Evolutionary conservation across 2,888 invertebrate species (phyloP).

Genomic region (Sclerodermus sp.): DNA sequence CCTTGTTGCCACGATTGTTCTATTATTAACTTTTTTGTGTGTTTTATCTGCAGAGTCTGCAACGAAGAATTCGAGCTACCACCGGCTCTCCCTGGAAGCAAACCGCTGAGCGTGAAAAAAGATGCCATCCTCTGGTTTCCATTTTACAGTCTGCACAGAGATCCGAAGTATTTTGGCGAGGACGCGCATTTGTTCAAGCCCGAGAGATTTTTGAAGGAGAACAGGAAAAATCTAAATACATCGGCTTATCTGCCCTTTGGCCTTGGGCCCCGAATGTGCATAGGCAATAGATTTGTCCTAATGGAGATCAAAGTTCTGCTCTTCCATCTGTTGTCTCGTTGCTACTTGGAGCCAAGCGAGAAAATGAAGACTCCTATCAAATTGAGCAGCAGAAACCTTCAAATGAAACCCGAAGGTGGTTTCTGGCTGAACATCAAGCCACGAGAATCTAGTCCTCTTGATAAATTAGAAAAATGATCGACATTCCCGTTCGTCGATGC

Average conservation of each 20-base stretch:
- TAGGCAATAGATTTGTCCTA: constrained; percentile 42
- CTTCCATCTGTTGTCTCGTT: constrained; percentile 31
- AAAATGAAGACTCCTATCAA: constrained; percentile 30
- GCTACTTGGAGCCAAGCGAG: constrained; percentile 23
- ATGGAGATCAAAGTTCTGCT: constrained; percentile 31
- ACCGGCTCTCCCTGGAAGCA: constrained; percentile 37
- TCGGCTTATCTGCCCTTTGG: constrained; percentile 52
- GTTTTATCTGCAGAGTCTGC: no score
- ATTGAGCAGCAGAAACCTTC: constrained; percentile 19
- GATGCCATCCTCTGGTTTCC: constrained; percentile 47
- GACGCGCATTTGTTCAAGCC: constrained; percentile 56
- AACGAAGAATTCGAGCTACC: constrained; percentile 46
- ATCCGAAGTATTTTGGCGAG: constrained; percentile 47
- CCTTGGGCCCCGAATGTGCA: constrained; percentile 50
- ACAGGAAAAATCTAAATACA: constrained; percentile 35
- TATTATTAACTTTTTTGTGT: no score
- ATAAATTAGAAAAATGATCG: not conserved
- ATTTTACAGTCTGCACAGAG: constrained; percentile 47
- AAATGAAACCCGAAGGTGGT: constrained; percentile 26
- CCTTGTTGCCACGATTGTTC: no score
- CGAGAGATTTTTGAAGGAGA: constrained; percentile 43
- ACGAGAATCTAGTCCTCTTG: constrained; percentile 6
- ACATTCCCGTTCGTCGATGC: not conserved
- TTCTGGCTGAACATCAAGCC: constrained; percentile 34
- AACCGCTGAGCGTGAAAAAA: constrained; percentile 42